Evolutionary conservation across 1,140 invertebrate genomes (phyloP).

Genomic region (Aphaenogaster ashmeadi): DNA sequence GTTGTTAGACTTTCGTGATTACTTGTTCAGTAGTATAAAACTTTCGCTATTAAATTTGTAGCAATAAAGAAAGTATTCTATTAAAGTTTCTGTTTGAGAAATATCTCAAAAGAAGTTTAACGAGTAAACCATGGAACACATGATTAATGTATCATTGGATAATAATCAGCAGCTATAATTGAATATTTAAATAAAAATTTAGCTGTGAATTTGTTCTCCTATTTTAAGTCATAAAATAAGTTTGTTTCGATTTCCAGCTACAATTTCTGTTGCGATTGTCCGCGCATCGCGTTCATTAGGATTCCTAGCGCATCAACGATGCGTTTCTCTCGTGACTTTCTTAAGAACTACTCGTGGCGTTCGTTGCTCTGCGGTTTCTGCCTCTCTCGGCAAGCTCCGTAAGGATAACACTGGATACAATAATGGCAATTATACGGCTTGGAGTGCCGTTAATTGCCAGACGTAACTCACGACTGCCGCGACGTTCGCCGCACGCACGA

Average conservation of each 20-base stretch:
- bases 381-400: slow-evolving; percentile 28
- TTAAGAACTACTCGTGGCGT: slow-evolving; percentile 27
- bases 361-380: slow-evolving; percentile 46
- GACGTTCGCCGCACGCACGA: slow-evolving; percentile 71
- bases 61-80: background rate
- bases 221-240: background rate
- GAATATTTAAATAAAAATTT: background rate
- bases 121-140: background rate
- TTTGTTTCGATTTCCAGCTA: background rate
- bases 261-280: background rate
- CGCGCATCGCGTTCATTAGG: slow-evolving; percentile 11
- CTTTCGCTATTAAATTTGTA: background rate
- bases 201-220: background rate
- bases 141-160: background rate
- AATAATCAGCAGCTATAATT: background rate
- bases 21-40: background rate
- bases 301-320: slow-evolving; percentile 19
- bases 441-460: slow-evolving; percentile 71
- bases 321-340: slow-evolving; percentile 29
- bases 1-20: background rate
- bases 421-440: slow-evolving; percentile 74
- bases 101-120: background rate
- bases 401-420: slow-evolving; percentile 71
- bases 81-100: background rate
- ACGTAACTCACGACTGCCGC: slow-evolving; percentile 70